A percentile compares a stretch with the other conserved stretches of the same genome.
phyloP scores from a whole-genome alignment of 1,140 invertebrate species.

The Trinorchestia longiramus region DNA sequence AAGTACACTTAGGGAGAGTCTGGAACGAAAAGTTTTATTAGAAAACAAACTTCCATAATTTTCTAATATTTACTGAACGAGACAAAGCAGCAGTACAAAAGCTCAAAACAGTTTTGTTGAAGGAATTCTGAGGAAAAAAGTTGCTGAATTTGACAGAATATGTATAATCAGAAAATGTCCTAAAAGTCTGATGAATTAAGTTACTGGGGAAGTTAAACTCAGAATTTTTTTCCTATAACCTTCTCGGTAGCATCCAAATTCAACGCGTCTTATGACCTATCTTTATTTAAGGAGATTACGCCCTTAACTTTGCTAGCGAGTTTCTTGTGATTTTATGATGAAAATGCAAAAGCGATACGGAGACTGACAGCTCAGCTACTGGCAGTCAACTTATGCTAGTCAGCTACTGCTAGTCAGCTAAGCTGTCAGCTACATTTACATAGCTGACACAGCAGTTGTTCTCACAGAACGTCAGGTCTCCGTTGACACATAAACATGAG shows the following conservation, averaged over 20 bases:
- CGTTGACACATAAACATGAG: not conserved
- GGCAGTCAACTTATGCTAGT: not conserved
- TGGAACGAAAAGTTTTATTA: not conserved
- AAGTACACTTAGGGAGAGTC: not conserved
- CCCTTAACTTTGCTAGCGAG: not conserved
- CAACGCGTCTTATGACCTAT: too few relatives aligned
- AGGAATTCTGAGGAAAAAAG: not conserved
- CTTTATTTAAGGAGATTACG: too few relatives aligned
- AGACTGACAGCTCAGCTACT: not conserved
- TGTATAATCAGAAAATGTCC: not conserved
- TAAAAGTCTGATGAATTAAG: not conserved
- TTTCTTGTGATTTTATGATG: not conserved
- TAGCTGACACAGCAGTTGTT: not conserved
- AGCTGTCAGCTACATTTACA: too few relatives aligned
- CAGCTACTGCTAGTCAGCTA: not conserved
- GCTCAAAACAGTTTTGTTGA: not conserved
- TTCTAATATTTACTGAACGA: not conserved
- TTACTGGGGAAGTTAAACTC: not conserved
- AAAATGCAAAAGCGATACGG: not conserved
- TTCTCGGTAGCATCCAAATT: not conserved
- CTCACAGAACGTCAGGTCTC: not conserved
- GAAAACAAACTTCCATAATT: not conserved
- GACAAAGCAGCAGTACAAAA: not conserved
- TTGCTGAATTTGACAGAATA: not conserved
- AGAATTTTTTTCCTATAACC: not conserved